These are phyloP conservation scores for Serripes groenlandicus DNA, from an alignment of 2,888 invertebrate genomes.

Conservation along the genomic window DNA sequence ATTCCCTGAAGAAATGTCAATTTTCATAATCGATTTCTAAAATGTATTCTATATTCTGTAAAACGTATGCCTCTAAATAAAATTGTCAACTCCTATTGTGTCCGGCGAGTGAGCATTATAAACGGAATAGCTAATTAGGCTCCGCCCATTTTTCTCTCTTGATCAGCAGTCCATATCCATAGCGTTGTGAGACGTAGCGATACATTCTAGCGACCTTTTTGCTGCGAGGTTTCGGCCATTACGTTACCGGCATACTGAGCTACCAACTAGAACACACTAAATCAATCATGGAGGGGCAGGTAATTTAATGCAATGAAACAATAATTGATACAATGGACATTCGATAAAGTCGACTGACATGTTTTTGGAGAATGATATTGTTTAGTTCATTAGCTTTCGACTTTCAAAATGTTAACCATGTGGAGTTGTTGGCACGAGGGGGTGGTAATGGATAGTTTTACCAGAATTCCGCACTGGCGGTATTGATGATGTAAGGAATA, in stretches of 20 bases:
- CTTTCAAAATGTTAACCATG: slow-evolving; percentile 39
- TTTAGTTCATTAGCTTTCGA: not conserved
- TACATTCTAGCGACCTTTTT: slow-evolving; percentile 44
- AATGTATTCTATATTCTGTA: no score
- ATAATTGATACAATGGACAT: not conserved
- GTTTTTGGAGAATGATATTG: not conserved
- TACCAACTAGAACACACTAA: slow-evolving; percentile 39
- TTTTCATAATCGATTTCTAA: no score
- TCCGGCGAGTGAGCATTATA: no score
- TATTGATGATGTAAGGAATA: no score
- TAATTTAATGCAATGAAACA: slow-evolving; percentile 19
- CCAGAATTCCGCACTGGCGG: no score
- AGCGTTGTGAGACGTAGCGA: slow-evolving; percentile 33
- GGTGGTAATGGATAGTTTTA: slow-evolving; percentile 43
- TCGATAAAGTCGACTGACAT: not conserved
- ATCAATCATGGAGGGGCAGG: slow-evolving; percentile 53
- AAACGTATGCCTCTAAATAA: no score
- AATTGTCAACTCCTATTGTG: no score
- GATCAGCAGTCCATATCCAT: not conserved
- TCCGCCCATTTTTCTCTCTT: no score
- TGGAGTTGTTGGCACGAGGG: slow-evolving; percentile 54
- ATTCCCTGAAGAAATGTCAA: no score
- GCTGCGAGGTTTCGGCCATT: slow-evolving; percentile 61
- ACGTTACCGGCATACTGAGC: slow-evolving; percentile 56
- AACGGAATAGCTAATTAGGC: no score